phyloP scores from a whole-genome alignment of 2,888 invertebrate genomes.

The Chelonus formosanus region DNA sequence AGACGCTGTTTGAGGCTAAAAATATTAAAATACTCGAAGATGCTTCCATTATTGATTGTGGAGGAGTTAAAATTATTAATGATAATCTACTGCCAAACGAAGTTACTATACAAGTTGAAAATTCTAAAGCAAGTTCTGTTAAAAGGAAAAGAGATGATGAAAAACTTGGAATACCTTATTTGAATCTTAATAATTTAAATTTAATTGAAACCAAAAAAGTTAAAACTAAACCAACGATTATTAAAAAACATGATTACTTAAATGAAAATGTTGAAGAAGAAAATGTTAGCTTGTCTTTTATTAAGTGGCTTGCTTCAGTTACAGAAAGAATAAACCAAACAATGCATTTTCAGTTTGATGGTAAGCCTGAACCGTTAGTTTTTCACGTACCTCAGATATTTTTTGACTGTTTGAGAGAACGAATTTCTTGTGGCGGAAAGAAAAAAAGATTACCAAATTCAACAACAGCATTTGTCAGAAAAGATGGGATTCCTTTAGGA shows the following conservation, averaged over 20 bases:
- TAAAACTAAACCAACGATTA: constrained; percentile 52
- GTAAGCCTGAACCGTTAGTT: constrained; percentile 73
- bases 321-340: constrained; percentile 81
- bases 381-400: constrained; percentile 78
- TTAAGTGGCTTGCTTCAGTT: constrained; percentile 78
- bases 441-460: constrained; percentile 75
- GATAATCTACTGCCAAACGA: constrained; percentile 29
- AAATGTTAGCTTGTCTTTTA: constrained; percentile 67
- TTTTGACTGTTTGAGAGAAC: constrained; percentile 77
- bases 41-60: constrained; percentile 42
- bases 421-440: constrained; percentile 72
- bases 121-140: constrained; percentile 42
- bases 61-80: constrained; percentile 48
- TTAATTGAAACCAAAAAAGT: constrained; percentile 56
- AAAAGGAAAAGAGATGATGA: constrained; percentile 59
- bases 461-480: constrained; percentile 70
- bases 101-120: constrained; percentile 31
- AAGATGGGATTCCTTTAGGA: constrained; percentile 72
- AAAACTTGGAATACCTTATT: constrained; percentile 38
- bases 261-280: constrained; percentile 57
- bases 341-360: constrained; percentile 76
- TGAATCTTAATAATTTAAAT: constrained; percentile 53
- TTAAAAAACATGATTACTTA: constrained; percentile 55
- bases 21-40: constrained; percentile 53
- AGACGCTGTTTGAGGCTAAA: constrained; percentile 51